Evolutionary conservation across 1,140 invertebrate genomes (phyloP), one percentile per base, ranked within the genome.

Genomic region (Meloidogyne exigua): DNA sequence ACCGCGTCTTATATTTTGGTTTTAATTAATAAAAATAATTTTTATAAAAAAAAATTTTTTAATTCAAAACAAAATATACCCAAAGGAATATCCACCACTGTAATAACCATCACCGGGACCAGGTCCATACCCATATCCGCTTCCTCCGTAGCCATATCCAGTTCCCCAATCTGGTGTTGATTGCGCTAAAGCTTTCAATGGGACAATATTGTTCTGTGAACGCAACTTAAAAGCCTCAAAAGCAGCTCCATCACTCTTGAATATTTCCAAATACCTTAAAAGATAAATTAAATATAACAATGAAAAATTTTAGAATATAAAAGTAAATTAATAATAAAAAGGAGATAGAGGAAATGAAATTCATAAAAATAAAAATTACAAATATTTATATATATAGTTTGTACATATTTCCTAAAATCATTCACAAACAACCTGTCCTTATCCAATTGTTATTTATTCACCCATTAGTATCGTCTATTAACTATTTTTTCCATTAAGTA

Each of bases 251-350:
- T 76, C 75, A 23, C 65, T 64, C 18, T 76, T 76, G 75, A 76
- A 76, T 13, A 76, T 57, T 25, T 76, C 75, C 21, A 76, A 26
- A 65, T 76, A 76, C 75, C 75, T 76, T 21, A 15, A 76, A 28
- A 49, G 23, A 13, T 28, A 13, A n/a, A n/a, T n/a, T n/a, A n/a
- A n/a, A n/a, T n/a, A n/a, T n/a, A n/a, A n/a, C n/a, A n/a, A n/a
- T n/a, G n/a, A n/a, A n/a, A n/a, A n/a, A n/a, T n/a, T n/a, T n/a
- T n/a, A n/a, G n/a, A n/a, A n/a, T n/a, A n/a, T n/a, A n/a, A 68
- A 74, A 74, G 25, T 57, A 39, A 39, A 39, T 39, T 39, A 9
- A 7, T 39, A 39, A 10, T 39, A 39, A 39, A 39, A 39, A 39
- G 3, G 36, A 32, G 28, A 32, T 39, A 9, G 36, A 39, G 9